These are phyloP conservation scores for Monopterus albus DNA, from an alignment of 2,113 vertebrate species.

Conservation along the genomic window DNA sequence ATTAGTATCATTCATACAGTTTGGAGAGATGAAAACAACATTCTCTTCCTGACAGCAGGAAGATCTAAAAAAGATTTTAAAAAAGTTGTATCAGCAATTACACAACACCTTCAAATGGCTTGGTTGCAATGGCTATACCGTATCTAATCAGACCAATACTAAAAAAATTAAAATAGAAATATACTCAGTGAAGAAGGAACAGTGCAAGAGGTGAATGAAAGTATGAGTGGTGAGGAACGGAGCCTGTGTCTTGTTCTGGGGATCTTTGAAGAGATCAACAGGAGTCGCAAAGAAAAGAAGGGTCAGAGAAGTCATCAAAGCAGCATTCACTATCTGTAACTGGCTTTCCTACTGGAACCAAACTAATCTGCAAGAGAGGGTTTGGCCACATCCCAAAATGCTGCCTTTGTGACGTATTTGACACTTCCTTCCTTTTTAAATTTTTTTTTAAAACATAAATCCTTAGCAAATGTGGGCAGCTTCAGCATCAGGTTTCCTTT, in stretches of 20 bases:
- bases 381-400: slow-evolving; percentile 36
- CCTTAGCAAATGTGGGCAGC: slow-evolving; percentile 60
- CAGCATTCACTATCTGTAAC: slow-evolving; percentile 36
- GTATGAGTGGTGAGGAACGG: slow-evolving; percentile 34
- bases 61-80: slow-evolving; percentile 27
- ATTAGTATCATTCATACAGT: slow-evolving; percentile 40
- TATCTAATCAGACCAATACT: slow-evolving; percentile 57
- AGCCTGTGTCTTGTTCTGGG: slow-evolving; percentile 56
- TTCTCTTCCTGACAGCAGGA: slow-evolving; percentile 49
- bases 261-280: slow-evolving; percentile 58
- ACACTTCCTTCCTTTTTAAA: slow-evolving; percentile 59
- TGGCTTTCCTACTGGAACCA: slow-evolving; percentile 17
- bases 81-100: slow-evolving; percentile 43
- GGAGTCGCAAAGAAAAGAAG: slow-evolving; percentile 62
- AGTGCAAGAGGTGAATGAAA: slow-evolving; percentile 55
- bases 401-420: slow-evolving; percentile 63
- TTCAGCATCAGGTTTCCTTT: slow-evolving; percentile 45
- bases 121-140: slow-evolving; percentile 63
- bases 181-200: slow-evolving; percentile 28
- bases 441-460: slow-evolving; percentile 48
- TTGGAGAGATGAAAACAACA: slow-evolving; percentile 47
- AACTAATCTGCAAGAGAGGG: slow-evolving; percentile 12
- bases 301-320: slow-evolving; percentile 73
- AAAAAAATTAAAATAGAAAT: slow-evolving; percentile 17
- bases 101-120: slow-evolving; percentile 65